These are phyloP conservation scores for Murina feae DNA, from an alignment of 2,113 vertebrate genomes.

Conservation along the genomic window DNA sequence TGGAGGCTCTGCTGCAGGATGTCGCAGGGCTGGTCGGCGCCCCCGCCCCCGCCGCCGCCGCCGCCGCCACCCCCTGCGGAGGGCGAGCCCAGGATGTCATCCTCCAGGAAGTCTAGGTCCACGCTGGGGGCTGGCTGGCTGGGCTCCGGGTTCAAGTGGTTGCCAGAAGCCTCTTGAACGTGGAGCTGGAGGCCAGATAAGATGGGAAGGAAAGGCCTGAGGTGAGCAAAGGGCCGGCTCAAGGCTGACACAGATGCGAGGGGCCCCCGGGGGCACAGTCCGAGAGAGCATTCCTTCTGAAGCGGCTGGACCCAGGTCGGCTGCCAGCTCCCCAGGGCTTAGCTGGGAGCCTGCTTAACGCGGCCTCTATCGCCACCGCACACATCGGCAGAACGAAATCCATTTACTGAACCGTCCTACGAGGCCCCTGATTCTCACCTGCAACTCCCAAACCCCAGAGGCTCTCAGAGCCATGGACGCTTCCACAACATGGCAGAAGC, in stretches of 20 bases:
- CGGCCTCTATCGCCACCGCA: background rate
- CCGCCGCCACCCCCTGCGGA: slow-evolving; percentile 62
- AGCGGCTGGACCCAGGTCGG: accelerated
- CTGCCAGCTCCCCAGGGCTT: background rate
- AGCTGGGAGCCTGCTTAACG: background rate
- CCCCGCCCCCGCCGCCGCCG: slow-evolving; percentile 66
- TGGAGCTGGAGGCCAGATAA: slow-evolving; percentile 81
- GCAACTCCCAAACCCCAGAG: background rate
- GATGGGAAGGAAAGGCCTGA: background rate
- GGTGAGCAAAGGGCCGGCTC: background rate
- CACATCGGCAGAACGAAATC: background rate
- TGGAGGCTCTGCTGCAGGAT: slow-evolving; percentile 98
- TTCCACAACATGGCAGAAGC: background rate
- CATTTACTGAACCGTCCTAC: background rate
- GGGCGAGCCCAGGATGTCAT: slow-evolving; percentile 93
- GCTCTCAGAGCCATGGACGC: background rate
- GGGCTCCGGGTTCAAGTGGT: slow-evolving; percentile 85
- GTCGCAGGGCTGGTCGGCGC: slow-evolving; percentile 91
- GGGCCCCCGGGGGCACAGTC: accelerated
- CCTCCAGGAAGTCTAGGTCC: slow-evolving; percentile 96
- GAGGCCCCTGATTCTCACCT: background rate
- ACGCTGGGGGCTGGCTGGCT: slow-evolving; percentile 88
- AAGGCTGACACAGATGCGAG: accelerated
- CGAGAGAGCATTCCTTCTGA: background rate
- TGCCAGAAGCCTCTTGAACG: slow-evolving; percentile 88